phyloP scores from a whole-genome alignment of 2,888 invertebrate genomes.

The Adela reaumurella region DNA sequence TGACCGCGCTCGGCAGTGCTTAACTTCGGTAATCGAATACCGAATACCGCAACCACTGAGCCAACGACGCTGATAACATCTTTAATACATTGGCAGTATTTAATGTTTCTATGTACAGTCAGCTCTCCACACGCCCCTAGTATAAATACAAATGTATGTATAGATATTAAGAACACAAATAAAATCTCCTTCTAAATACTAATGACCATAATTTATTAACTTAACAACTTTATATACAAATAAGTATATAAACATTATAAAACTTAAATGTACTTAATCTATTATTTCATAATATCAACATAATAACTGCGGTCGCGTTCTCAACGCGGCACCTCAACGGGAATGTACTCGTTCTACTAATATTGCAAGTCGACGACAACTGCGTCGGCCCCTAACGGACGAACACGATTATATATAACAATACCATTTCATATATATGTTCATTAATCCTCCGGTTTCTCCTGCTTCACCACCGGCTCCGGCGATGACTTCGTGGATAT shows the following conservation, averaged over 20 bases:
- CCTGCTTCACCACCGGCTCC: conserved; percentile 35
- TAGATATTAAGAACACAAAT: no score
- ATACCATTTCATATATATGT: no score
- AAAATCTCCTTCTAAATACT: neutral
- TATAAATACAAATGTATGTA: no score
- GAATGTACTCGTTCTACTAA: neutral
- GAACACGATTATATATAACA: neutral
- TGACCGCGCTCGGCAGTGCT: no score
- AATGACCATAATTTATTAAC: conserved; percentile 46
- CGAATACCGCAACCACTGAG: no score
- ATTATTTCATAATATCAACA: conserved; percentile 31
- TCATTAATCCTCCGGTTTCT: conserved; percentile 41
- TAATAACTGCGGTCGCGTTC: conserved; percentile 45
- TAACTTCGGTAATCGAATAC: no score
- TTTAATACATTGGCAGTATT: no score
- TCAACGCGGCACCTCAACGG: conserved; percentile 46
- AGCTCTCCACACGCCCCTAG: no score
- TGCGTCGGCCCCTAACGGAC: neutral
- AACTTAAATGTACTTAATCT: conserved; percentile 22
- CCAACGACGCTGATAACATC: no score
- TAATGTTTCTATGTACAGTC: no score
- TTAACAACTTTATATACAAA: conserved; percentile 46
- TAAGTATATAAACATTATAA: conserved; percentile 50
- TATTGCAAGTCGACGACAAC: neutral
- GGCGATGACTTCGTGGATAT: no score